Conservation (phyloP, 2,797 vertebrate genomes). For the Nannoperca obscura region DNA sequence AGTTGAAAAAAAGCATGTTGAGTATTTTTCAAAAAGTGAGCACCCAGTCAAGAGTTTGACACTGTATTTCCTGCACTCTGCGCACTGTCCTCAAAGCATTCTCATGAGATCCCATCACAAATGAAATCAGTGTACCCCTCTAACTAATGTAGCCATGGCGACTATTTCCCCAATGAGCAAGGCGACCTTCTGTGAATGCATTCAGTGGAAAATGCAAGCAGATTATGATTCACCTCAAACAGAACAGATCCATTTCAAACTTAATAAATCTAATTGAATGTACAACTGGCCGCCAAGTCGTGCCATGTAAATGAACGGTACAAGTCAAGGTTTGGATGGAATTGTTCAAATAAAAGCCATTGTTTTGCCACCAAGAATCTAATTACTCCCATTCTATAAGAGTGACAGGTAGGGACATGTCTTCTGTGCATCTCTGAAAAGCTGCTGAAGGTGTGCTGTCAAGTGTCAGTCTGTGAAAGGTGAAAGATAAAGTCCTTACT, state of each 20-base stretch:
- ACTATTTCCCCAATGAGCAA: conserved; percentile 82
- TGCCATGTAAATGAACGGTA: conserved; percentile 31
- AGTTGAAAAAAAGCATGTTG: not conserved
- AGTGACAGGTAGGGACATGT: conserved; percentile 3
- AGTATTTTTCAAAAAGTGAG: not conserved
- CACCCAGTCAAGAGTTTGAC: conserved; percentile 21
- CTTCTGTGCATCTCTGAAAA: conserved; percentile 5
- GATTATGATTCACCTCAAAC: conserved; percentile 62
- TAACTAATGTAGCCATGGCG: conserved; percentile 81
- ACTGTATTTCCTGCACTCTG: conserved; percentile 29
- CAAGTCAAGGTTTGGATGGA: conserved; percentile 10
- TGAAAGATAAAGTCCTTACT: conserved; percentile 21
- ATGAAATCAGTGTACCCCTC: conserved; percentile 77
- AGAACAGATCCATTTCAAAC: conserved; percentile 47
- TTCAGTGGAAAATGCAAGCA: conserved; percentile 65
- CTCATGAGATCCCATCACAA: conserved; percentile 78
- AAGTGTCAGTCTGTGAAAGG: conserved; percentile 33
- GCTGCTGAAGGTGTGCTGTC: conserved; percentile 24
- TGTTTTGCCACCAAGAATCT: conserved; percentile 11
- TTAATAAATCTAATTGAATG: conserved; percentile 54
- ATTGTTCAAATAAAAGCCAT: conserved; percentile 3
- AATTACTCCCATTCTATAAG: conserved; percentile 6
- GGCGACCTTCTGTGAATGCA: conserved; percentile 76
- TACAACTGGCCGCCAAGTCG: conserved; percentile 32
- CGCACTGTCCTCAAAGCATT: conserved; percentile 67